A percentile compares a stretch with the other conserved stretches of the same genome.
These are phyloP conservation scores for Synergus itoensis DNA, from an alignment of 2,888 invertebrate species.

Conservation along the genomic window DNA sequence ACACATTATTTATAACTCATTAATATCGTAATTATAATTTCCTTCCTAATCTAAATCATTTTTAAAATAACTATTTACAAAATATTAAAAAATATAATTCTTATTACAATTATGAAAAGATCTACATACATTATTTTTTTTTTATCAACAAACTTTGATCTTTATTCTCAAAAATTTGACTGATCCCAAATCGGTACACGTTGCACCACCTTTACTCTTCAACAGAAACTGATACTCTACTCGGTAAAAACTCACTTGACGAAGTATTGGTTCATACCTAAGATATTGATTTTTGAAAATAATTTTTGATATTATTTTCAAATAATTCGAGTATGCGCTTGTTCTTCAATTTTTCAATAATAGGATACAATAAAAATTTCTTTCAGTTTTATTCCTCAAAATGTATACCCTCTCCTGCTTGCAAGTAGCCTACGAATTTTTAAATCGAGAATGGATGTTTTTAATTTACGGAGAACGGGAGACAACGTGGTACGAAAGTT, in stretches of 20 bases:
- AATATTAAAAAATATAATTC: background rate
- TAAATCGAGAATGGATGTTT: slow-evolving; percentile 52
- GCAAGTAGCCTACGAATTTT: slow-evolving; percentile 49
- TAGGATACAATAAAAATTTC: background rate
- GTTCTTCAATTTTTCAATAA: too few species aligned
- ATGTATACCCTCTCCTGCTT: slow-evolving; percentile 50
- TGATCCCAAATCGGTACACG: background rate
- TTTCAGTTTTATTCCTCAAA: background rate
- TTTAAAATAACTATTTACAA: background rate
- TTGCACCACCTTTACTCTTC: background rate
- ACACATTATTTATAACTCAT: background rate
- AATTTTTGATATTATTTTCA: background rate
- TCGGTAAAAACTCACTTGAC: background rate
- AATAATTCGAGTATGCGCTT: too few species aligned
- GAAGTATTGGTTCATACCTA: background rate
- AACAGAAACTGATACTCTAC: background rate
- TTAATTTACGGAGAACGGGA: slow-evolving; percentile 46
- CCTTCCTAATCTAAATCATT: too few species aligned
- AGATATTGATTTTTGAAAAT: background rate
- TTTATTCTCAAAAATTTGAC: background rate
- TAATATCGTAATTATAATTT: too few species aligned
- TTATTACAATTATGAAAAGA: background rate
- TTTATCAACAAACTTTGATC: background rate
- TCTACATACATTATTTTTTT: too few species aligned
- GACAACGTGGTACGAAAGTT: slow-evolving; percentile 50